phyloP scores from a whole-genome alignment of 1,140 invertebrate species.

The Listronotus bonariensis region DNA sequence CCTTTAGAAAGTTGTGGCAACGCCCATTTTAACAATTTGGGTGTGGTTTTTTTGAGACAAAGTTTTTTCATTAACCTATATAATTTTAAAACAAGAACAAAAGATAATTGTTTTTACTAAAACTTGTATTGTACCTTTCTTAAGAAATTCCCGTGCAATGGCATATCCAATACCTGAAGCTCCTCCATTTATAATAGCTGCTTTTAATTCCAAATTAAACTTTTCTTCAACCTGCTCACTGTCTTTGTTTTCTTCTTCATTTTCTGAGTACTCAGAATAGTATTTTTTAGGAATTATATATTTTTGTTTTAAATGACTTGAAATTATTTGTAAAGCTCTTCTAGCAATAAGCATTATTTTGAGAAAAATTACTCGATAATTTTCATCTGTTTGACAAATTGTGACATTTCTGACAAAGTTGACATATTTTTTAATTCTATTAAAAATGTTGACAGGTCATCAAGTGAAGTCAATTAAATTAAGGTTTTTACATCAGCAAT shows the following conservation, averaged over 20 bases:
- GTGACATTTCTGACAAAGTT: not conserved
- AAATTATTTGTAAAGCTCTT: not conserved
- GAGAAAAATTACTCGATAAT: not conserved
- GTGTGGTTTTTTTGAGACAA: too few relatives aligned
- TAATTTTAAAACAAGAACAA: too few relatives aligned
- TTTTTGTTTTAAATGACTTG: not conserved
- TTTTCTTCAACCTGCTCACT: slow-evolving; percentile 7
- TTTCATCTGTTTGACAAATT: not conserved
- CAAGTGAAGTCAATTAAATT: too few relatives aligned
- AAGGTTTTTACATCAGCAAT: too few relatives aligned
- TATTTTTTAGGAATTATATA: not conserved
- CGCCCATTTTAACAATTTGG: too few relatives aligned
- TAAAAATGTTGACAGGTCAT: too few relatives aligned
- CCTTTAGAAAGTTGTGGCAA: too few relatives aligned
- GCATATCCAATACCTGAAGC: slow-evolving; percentile 45
- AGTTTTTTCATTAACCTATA: too few relatives aligned
- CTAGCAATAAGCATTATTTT: slow-evolving; percentile 9
- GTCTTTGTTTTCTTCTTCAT: not conserved
- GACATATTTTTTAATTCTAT: too few relatives aligned
- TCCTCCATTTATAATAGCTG: slow-evolving; percentile 46
- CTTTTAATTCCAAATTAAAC: slow-evolving; percentile 29
- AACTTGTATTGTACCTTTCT: slow-evolving; percentile 22
- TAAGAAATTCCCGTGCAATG: slow-evolving; percentile 42
- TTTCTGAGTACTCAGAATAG: slow-evolving; percentile 8
- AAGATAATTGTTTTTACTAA: too few relatives aligned